Conservation (phyloP, 2,113 vertebrate genomes). For the Ochotona princeps region DNA sequence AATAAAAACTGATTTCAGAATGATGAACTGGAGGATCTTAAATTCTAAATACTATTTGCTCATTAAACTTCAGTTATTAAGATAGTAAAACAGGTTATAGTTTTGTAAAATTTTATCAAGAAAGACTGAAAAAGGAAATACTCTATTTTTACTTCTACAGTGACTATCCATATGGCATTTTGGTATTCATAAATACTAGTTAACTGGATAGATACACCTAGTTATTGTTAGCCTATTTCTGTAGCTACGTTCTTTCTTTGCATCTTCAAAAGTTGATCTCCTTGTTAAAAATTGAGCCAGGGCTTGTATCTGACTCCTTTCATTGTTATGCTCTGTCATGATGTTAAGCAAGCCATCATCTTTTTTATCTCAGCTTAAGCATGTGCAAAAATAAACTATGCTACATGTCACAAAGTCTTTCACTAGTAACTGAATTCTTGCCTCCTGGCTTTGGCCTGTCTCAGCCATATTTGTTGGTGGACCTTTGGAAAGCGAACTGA, state of each 20-base stretch:
- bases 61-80: conserved; percentile 50
- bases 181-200: conserved; percentile 20
- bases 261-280: not conserved
- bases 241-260: not conserved
- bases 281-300: too few species aligned
- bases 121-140: conserved; percentile 52
- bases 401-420: too few species aligned
- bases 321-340: too few species aligned
- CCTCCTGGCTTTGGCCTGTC: too few species aligned
- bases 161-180: not conserved
- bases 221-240: not conserved
- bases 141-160: conserved; percentile 2
- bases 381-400: too few species aligned
- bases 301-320: too few species aligned
- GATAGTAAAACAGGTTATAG: conserved; percentile 27
- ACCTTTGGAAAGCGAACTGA: too few species aligned
- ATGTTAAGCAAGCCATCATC: too few species aligned
- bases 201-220: not conserved
- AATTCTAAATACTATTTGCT: conserved; percentile 43
- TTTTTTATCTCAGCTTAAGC: too few species aligned
- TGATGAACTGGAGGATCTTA: conserved; percentile 29
- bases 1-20: conserved; percentile 52
- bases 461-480: too few species aligned
- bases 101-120: conserved; percentile 56
- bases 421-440: too few species aligned